Conservation (phyloP, 2,113 vertebrate genomes). For the Callaeas wilsoni region DNA sequence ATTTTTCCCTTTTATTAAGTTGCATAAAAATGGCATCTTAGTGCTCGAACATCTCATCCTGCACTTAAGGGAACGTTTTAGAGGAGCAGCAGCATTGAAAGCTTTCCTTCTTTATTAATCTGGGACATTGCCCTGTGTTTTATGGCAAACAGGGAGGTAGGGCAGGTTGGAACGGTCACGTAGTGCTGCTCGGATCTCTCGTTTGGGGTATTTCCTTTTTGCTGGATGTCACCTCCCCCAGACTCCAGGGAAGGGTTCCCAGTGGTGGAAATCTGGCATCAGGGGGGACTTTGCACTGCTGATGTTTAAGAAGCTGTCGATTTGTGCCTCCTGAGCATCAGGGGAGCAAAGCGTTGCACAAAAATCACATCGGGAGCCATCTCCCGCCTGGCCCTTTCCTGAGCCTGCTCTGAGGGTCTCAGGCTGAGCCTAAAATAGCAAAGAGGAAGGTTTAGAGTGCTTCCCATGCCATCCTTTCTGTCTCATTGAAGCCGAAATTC, state of each 20-base stretch:
- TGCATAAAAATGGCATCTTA: constrained; percentile 1
- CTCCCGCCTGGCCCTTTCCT: not conserved
- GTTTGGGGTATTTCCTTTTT: not conserved
- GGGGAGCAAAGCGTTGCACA: not conserved
- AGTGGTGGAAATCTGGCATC: not conserved
- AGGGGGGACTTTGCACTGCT: not conserved
- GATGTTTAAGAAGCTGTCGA: not conserved
- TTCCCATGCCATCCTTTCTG: not conserved
- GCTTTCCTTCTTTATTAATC: constrained; percentile 5
- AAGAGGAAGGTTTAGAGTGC: not conserved
- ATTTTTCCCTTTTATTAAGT: constrained; percentile 39
- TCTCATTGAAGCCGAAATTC: constrained; percentile 28
- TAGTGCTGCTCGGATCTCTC: not conserved
- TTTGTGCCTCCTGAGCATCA: not conserved
- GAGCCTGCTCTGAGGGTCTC: not conserved
- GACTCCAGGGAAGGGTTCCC: not conserved
- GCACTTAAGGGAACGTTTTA: constrained; percentile 11
- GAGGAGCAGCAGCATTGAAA: constrained; percentile 1
- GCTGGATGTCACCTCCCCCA: not conserved
- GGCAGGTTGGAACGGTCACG: not conserved
- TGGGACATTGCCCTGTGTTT: not conserved
- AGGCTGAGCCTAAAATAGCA: not conserved
- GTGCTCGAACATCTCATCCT: not conserved
- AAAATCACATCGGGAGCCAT: not conserved
- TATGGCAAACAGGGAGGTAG: not conserved